Evolutionary conservation across 2,888 invertebrate species (phyloP), one percentile per base, ranked within the genome.

Genomic region (Xanthostigma xanthostigma): DNA sequence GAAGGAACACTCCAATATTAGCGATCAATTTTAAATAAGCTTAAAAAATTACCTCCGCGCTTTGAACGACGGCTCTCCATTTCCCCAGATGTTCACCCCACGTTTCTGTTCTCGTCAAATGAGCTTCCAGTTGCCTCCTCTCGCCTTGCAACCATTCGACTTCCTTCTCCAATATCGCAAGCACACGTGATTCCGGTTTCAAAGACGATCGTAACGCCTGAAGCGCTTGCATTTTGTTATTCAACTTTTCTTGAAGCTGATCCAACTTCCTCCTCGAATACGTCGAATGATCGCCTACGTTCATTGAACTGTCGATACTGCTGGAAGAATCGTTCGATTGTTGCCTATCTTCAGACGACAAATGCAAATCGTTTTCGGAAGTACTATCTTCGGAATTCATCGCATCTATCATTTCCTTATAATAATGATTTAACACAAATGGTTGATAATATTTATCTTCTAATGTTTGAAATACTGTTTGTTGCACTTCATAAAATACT

Each of bases 31-130:
- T n/a, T n/a, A n/a, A n/a, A n/a, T n/a, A n/a, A n/a, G 10, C 17
- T 33, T 13, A 45, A 43, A 45, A 41, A 45, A 38, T 56, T 71
- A 85, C 83, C 71, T 89, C 87, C 8, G 85, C 85, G 60, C 82
- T 84, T 62, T 87, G 85, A 27, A 92, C 84, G 40, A 81, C 79
- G 8, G 90, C 90, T 51, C 84, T 77, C 93, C 93, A 93, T 54
- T 78, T 76, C 17, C 92, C 91, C 55, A 92, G 70, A 64, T 92
- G 87, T 56, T 90, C 89, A 0, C 87, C 85, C 93, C 93, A 93
- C 44, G 84, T 79, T 67, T 91, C 89, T 0, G 92, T 92, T 39
- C 91, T 74, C 12, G 81, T 77, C 46, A 92, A 72, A 66, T 93
- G 91, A 0, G 86, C 84, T 62, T 92, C 90, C 39, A 91, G 66